A percentile compares a stretch with the other conserved stretches of the same genome.
These are phyloP conservation scores for Drosophila phalerata DNA, from an alignment of 2,888 invertebrate species.

Conservation along the genomic window DNA sequence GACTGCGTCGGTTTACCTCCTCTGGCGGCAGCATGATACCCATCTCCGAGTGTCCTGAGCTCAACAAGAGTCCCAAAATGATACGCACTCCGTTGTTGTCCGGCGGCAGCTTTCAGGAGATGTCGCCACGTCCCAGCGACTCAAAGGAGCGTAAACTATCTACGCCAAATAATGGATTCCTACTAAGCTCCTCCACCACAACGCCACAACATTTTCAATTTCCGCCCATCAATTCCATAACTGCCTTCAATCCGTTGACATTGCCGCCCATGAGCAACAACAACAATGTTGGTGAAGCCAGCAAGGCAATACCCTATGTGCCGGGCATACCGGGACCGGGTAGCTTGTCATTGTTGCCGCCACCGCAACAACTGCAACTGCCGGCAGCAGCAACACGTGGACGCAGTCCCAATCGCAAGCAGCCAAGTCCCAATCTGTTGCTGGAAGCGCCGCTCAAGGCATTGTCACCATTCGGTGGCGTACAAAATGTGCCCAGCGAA, in stretches of 20 bases:
- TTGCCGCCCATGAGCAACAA: constrained; percentile 86
- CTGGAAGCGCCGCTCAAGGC: constrained; percentile 62
- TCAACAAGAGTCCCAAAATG: constrained; percentile 90
- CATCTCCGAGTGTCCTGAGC: constrained; percentile 87
- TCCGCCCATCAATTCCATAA: constrained; percentile 90
- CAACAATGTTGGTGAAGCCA: constrained; percentile 85
- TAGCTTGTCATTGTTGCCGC: constrained; percentile 84
- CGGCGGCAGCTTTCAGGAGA: constrained; percentile 91
- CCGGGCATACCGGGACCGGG: constrained; percentile 95
- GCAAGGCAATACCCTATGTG: constrained; percentile 92
- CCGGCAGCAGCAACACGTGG: constrained; percentile 51
- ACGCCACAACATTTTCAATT: constrained; percentile 87
- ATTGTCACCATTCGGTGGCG: constrained; percentile 82
- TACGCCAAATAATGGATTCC: constrained; percentile 22
- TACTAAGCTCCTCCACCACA: constrained; percentile 74
- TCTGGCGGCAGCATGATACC: constrained; percentile 87
- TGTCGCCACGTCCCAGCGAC: constrained; percentile 76
- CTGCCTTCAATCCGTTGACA: constrained; percentile 90
- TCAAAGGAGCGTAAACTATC: constrained; percentile 65
- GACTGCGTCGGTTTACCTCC: constrained; percentile 80
- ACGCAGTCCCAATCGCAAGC: constrained; percentile 83
- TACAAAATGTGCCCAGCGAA: constrained; percentile 82
- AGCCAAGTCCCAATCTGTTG: constrained; percentile 75
- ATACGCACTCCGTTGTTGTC: constrained; percentile 93
- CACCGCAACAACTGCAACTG: constrained; percentile 80